Evolutionary conservation across 2,797 vertebrate genomes (phyloP).

Genomic region (Chelon labrosus): DNA sequence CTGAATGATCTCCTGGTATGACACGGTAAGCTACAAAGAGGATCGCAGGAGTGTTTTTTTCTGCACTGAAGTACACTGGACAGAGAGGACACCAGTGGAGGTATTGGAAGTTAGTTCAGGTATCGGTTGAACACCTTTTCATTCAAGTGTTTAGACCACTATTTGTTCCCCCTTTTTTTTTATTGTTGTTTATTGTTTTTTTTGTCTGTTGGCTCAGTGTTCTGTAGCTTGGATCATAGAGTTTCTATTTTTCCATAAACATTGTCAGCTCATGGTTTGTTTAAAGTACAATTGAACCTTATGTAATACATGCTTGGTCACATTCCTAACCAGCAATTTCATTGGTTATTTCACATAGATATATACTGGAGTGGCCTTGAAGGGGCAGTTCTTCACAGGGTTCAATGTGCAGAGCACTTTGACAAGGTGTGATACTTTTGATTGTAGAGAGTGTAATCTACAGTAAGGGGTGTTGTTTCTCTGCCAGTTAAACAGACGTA

Average conservation of each 20-base stretch:
- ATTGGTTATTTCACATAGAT: conserved; percentile 14
- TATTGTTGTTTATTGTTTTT: background rate
- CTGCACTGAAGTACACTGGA: conserved; percentile 19
- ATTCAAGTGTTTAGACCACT: conserved; percentile 14
- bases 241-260: conserved; percentile 54
- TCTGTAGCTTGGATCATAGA: background rate
- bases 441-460: conserved; percentile 17
- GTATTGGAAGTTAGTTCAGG: conserved; percentile 23
- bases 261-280: conserved; percentile 28
- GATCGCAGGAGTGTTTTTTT: conserved; percentile 5
- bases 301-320: conserved; percentile 16
- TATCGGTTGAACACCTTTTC: background rate
- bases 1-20: conserved; percentile 34
- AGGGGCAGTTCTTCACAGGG: conserved; percentile 27
- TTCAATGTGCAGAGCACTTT: conserved; percentile 57
- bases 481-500: conserved; percentile 47
- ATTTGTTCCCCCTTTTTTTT: no score
- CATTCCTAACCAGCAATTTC: conserved; percentile 20
- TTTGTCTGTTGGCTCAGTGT: background rate
- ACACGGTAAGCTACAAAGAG: conserved; percentile 10
- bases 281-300: conserved; percentile 26
- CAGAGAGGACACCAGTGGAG: conserved; percentile 17
- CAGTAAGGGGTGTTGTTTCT: conserved; percentile 25
- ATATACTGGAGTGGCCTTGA: conserved; percentile 31
- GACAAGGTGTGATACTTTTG: conserved; percentile 21